Conservation (phyloP, 2,888 invertebrate genomes). For the Oscheius onirici region DNA sequence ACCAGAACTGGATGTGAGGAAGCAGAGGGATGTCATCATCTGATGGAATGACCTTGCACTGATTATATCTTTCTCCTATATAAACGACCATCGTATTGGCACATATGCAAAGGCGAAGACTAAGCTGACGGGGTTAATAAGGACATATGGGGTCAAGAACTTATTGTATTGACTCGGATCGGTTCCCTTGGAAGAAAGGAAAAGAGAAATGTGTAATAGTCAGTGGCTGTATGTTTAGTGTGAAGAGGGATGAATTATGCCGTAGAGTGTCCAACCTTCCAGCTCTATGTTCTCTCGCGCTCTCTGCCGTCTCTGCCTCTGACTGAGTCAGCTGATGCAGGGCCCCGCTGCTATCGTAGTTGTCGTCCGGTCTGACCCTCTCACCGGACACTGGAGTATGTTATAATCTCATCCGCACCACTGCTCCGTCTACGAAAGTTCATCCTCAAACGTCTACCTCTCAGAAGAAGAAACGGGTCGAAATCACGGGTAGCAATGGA, state of each 20-base stretch:
- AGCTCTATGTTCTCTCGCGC: constrained; percentile 26
- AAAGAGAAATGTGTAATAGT: background rate
- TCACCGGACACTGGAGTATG: constrained; percentile 29
- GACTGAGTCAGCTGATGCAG: constrained; percentile 39
- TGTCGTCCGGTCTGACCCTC: constrained; percentile 28
- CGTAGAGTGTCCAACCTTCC: constrained; percentile 30
- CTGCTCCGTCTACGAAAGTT: constrained; percentile 3
- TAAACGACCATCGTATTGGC: too few species aligned
- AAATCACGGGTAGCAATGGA: constrained; percentile 17
- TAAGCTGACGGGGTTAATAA: background rate
- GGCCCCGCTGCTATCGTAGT: constrained; percentile 33
- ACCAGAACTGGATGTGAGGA: too few species aligned
- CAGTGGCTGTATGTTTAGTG: constrained; percentile 5
- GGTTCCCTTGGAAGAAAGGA: background rate
- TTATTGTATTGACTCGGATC: background rate
- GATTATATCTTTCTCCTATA: too few species aligned
- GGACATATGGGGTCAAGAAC: background rate
- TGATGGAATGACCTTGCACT: too few species aligned
- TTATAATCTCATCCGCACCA: constrained; percentile 18
- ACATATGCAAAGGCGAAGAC: too few species aligned
- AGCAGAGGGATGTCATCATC: too few species aligned
- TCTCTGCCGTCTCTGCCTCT: constrained; percentile 35
- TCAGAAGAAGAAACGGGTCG: constrained; percentile 7
- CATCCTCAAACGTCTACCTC: background rate
- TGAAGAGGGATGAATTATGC: constrained; percentile 27